These are phyloP conservation scores for Rhopalosiphum padi DNA, from an alignment of 1,140 invertebrate genomes.

Conservation along the genomic window DNA sequence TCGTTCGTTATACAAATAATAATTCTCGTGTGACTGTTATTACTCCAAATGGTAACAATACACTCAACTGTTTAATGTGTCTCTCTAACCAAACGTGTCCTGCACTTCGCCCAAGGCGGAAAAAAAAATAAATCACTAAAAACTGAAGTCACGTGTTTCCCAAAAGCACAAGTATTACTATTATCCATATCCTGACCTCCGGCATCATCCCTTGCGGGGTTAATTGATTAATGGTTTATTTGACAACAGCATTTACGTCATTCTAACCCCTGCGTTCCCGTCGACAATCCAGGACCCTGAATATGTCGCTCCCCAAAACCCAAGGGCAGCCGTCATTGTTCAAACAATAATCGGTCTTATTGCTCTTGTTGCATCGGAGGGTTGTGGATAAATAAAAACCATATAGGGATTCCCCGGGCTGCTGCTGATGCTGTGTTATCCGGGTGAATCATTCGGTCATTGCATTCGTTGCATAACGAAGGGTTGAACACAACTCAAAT, in stretches of 20 bases:
- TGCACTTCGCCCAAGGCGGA: not conserved
- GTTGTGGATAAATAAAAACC: constrained; percentile 32
- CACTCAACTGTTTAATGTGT: constrained; percentile 21
- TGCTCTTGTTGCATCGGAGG: constrained; percentile 51
- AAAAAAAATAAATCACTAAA: constrained; percentile 51
- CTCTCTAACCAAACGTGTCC: not conserved
- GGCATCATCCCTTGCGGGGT: constrained; percentile 53
- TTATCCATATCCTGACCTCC: constrained; percentile 53
- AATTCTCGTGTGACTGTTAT: constrained; percentile 25
- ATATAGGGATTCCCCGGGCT: constrained; percentile 32
- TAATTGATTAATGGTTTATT: constrained; percentile 58
- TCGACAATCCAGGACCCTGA: not conserved
- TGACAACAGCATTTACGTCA: constrained; percentile 56
- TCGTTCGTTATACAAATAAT: constrained; percentile 28
- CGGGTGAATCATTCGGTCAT: constrained; percentile 51
- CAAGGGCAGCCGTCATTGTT: constrained; percentile 53
- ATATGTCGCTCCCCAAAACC: constrained; percentile 28
- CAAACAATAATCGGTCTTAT: constrained; percentile 58
- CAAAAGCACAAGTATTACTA: not conserved
- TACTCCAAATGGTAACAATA: constrained; percentile 25
- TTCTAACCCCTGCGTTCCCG: not conserved
- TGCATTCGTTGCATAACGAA: constrained; percentile 29
- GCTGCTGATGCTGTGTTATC: constrained; percentile 37
- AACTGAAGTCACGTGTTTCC: constrained; percentile 41
- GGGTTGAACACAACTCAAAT: constrained; percentile 22